Percentiles rank a stretch among this genome's conserved stretches.
Evolutionary conservation across 2,888 invertebrate species (phyloP).

Genomic region (Ophraella communa): DNA sequence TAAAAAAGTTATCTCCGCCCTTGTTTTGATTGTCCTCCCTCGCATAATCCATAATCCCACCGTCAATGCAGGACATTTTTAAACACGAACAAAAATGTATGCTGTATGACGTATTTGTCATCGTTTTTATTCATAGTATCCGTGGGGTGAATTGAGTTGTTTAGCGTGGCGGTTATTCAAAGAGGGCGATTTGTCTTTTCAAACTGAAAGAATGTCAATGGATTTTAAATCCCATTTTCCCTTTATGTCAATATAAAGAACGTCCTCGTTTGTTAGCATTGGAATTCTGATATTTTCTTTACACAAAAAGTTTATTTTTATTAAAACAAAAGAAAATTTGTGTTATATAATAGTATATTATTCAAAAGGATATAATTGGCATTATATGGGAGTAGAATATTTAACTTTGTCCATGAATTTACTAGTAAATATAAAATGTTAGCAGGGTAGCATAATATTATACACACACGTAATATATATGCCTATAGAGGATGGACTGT

Average conservation of each 20-base stretch:
- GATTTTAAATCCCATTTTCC: not conserved
- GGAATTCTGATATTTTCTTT: not conserved
- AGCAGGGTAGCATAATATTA: no score
- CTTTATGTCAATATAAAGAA: not conserved
- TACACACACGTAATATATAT: no score
- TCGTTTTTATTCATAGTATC: constrained; percentile 25
- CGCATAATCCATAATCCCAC: constrained; percentile 16
- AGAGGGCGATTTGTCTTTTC: constrained; percentile 15
- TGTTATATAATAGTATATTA: no score
- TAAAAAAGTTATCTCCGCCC: not conserved
- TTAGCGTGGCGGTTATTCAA: constrained; percentile 18
- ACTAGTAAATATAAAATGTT: no score
- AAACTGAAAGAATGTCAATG: constrained; percentile 7
- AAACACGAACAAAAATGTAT: constrained; percentile 6
- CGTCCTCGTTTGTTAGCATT: not conserved
- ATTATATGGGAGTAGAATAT: no score
- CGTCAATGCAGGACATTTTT: constrained; percentile 7
- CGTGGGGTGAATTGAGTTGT: constrained; percentile 28
- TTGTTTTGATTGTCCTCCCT: constrained; percentile 14
- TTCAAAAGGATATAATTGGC: no score
- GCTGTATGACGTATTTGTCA: constrained; percentile 20
- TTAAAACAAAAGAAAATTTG: no score
- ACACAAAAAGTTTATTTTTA: no score
- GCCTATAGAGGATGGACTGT: no score
- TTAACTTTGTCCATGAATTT: no score